These are phyloP conservation scores for Euura lappo DNA, from an alignment of 1,140 invertebrate genomes.

Conservation along the genomic window DNA sequence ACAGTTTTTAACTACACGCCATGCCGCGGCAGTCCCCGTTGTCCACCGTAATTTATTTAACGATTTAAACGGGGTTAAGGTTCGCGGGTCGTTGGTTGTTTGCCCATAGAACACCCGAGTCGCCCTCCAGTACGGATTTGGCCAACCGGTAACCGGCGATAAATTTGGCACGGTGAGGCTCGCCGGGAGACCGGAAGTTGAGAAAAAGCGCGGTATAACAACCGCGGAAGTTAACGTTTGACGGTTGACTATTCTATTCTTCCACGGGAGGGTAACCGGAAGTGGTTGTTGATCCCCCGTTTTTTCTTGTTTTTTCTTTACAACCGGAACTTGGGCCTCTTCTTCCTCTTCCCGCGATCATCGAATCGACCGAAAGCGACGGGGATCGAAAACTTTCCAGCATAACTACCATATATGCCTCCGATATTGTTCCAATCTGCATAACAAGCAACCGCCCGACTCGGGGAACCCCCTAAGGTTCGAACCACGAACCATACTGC, in stretches of 20 bases:
- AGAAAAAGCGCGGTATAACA: neutral
- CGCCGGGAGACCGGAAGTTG: constrained; percentile 8
- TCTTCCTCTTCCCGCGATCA: too few species aligned
- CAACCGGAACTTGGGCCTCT: too few species aligned
- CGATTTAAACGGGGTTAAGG: neutral
- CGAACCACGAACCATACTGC: neutral
- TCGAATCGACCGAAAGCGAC: too few species aligned
- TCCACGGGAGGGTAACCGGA: neutral
- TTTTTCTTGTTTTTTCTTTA: too few species aligned
- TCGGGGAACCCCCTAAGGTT: neutral
- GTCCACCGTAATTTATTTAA: neutral
- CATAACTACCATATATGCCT: neutral
- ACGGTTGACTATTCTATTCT: neutral
- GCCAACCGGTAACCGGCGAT: neutral
- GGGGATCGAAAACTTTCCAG: too few species aligned
- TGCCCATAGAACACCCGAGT: neutral
- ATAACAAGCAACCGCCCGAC: neutral
- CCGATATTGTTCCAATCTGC: constrained; percentile 5
- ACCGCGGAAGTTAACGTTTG: neutral
- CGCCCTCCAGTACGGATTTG: neutral
- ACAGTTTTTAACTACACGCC: neutral
- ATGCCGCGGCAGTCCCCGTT: too few species aligned
- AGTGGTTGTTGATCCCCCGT: constrained; percentile 18
- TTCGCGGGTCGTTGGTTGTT: neutral
- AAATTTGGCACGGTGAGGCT: neutral